Conservation (phyloP, 2,888 invertebrate species). For the Mycalesis mineus region DNA sequence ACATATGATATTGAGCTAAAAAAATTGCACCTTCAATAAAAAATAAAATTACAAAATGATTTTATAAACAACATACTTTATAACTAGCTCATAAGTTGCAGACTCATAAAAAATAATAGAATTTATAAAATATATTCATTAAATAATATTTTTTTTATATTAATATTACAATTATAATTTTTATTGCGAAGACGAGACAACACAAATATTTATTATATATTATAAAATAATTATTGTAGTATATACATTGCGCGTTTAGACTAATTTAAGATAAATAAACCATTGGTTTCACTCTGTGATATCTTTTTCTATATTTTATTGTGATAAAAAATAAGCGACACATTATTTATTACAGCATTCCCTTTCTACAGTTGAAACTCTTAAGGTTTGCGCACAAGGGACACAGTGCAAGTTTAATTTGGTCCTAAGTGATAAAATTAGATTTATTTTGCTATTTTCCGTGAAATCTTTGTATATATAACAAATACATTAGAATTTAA, state of each 20-base stretch:
- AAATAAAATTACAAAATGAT: constrained; percentile 8
- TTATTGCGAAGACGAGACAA: constrained; percentile 31
- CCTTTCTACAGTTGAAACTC: no score
- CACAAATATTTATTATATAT: constrained; percentile 28
- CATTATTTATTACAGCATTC: no score
- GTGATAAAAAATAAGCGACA: no score
- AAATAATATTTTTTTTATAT: constrained; percentile 12
- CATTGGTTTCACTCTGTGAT: not conserved
- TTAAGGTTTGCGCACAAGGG: no score
- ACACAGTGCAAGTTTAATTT: no score
- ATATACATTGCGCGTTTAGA: constrained; percentile 40
- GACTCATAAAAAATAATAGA: constrained; percentile 1
- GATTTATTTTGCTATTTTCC: no score
- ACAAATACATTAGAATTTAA: no score
- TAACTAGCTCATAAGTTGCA: constrained; percentile 2
- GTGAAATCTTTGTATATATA: no score
- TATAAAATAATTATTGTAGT: constrained; percentile 7
- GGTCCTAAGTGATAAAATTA: no score
- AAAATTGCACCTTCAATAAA: constrained; percentile 20
- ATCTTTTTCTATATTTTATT: not conserved
- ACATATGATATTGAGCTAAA: constrained; percentile 49
- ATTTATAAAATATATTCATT: not conserved
- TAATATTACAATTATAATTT: constrained; percentile 13
- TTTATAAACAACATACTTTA: constrained; percentile 5
- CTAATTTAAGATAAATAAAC: constrained; percentile 28